phyloP scores from a whole-genome alignment of 1,140 invertebrate species.

The Scaptomyza hsui region DNA sequence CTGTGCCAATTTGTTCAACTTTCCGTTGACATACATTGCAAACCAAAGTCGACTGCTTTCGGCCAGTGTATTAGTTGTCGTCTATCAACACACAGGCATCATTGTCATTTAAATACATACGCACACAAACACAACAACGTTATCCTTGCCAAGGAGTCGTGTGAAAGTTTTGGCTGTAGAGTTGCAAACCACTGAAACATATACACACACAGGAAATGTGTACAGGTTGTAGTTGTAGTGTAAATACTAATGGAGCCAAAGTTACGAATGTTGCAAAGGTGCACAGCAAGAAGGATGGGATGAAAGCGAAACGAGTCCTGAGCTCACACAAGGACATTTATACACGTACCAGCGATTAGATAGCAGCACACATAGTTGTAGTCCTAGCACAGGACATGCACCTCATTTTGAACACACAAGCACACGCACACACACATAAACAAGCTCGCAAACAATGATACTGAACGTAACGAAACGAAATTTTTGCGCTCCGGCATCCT shows the following conservation, averaged over 20 bases:
- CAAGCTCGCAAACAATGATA: constrained; percentile 69
- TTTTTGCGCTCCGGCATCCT: constrained; percentile 70
- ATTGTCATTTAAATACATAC: constrained; percentile 72
- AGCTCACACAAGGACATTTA: constrained; percentile 42
- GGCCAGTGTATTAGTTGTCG: constrained; percentile 47
- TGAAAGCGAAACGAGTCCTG: constrained; percentile 24
- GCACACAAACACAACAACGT: constrained; percentile 8
- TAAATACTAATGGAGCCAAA: constrained; percentile 66
- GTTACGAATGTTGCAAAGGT: constrained; percentile 44
- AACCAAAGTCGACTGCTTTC: not conserved
- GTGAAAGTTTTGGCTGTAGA: constrained; percentile 46
- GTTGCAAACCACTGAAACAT: constrained; percentile 31
- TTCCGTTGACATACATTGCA: constrained; percentile 6
- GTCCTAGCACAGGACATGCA: constrained; percentile 47
- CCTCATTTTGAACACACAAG: constrained; percentile 43
- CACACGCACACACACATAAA: not conserved
- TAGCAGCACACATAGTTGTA: constrained; percentile 35
- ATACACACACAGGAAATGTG: constrained; percentile 39
- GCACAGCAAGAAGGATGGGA: constrained; percentile 31
- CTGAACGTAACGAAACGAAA: constrained; percentile 66
- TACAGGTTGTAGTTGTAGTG: constrained; percentile 49
- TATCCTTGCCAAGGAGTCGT: not conserved
- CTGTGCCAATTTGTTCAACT: constrained; percentile 13
- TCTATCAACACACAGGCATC: constrained; percentile 61
- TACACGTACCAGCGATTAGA: constrained; percentile 75